Conservation (phyloP, 2,113 vertebrate genomes). For the Phylloscopus trochilus region DNA sequence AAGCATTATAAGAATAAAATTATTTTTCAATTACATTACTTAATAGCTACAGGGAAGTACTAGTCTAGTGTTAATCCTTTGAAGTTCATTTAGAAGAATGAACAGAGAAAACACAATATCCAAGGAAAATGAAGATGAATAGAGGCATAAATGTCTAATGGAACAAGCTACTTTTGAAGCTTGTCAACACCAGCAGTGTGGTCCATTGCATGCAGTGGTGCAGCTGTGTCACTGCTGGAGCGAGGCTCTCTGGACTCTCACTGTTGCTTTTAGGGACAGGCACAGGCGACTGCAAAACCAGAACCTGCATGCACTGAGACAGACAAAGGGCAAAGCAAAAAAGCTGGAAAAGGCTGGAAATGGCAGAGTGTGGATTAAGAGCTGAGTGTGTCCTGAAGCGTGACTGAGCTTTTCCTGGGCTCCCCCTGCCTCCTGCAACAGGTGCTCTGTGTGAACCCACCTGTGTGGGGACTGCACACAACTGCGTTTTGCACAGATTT, state of each 20-base stretch:
- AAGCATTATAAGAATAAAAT: not conserved
- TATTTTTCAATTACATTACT: slow-evolving; percentile 8
- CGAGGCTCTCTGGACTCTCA: not conserved
- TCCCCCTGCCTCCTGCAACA: not conserved
- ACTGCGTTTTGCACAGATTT: not conserved
- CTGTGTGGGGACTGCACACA: rapidly evolving
- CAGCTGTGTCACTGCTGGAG: not conserved
- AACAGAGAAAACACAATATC: not conserved
- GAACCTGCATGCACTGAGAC: not conserved
- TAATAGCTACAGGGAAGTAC: not conserved
- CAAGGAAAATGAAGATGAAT: not conserved
- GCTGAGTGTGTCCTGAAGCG: not conserved
- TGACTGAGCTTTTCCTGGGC: not conserved
- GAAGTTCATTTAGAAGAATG: slow-evolving; percentile 2
- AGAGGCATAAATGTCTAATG: not conserved
- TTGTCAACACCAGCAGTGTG: not conserved
- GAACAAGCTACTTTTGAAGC: not conserved
- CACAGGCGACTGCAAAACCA: not conserved
- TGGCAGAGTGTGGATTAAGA: not conserved
- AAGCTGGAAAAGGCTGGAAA: not conserved
- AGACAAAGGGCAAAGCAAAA: not conserved
- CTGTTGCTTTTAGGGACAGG: not conserved
- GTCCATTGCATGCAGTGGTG: not conserved
- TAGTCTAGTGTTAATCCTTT: not conserved
- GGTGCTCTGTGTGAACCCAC: not conserved